Evolutionary conservation across 2,888 invertebrate genomes (phyloP), one percentile per base, ranked within the genome.

Genomic region (Synergus gifuensis): DNA sequence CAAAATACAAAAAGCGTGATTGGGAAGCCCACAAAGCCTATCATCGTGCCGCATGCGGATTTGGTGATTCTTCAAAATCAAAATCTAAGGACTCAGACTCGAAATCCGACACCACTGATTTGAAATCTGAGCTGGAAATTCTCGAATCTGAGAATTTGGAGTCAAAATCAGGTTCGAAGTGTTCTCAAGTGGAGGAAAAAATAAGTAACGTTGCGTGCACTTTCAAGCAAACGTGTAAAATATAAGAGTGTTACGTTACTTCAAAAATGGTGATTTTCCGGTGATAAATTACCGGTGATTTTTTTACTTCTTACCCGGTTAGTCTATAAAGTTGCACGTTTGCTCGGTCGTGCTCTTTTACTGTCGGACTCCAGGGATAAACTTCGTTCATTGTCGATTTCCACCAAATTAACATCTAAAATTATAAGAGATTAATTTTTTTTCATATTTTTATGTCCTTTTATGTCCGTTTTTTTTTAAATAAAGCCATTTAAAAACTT

Each of bases 361-460:
- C 94, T 67, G 96, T 94, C 16, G 98, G 98, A 89, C 97, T 96
- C 98, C 98, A 98, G 0, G 98, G 98, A 88, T 97, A 98, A 0
- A 98, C 97, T 91, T 98, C 98, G 83, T 96, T 96, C 84, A 95
- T 95, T 12, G 95, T 95, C 60, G 96, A 95, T 86, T 96, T 95
- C 92, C 98, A 98, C 98, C 98, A 98, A 64, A 98, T 95, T 40
- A 97, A 87, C 84, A 91, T 87, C 92, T 58, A 40, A 80, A 44
- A 76, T 28, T 14, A 5, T 46, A 60, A 2, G 54, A 42, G 36
- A 49, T 58, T 44, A 60, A 60, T 9, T 60, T 12, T 76, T 40
- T 40, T 4, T n/a, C n/a, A 28, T 16, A 54, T 60, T 76, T 40
- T 11, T 16, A 40, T 12, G 2, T 4, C 1, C 2, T n/a, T 12